Evolutionary conservation across 1,140 invertebrate species (phyloP), one percentile per base, ranked within the genome.

Genomic region (Drosophila pachea): DNA sequence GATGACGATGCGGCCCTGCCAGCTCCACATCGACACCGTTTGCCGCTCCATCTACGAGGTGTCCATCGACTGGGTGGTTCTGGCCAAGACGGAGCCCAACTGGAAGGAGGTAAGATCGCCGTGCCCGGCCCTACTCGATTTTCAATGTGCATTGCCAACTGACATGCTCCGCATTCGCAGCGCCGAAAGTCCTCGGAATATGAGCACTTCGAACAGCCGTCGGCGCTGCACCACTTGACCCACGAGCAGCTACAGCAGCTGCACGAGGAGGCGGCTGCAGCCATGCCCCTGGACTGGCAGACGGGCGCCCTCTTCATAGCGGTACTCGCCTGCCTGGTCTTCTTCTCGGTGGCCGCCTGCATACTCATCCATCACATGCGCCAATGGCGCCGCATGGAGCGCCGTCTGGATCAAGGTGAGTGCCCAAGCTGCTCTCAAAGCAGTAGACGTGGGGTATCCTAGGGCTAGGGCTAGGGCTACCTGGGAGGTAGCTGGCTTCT

Each of bases 281-380:
- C 73, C 11, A 50, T 86, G 68, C 73, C 73, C 0, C 60, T 87
- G 42, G 87, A 93, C 76, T 93, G 93, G 93, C 92, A 93, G 71
- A 92, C 92, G 0, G 90, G 91, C 4, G 91, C 91, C 2, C 77
- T 93, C 65, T 90, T 92, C 4, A 88, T 92, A 16, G 93, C 92
- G 12, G 91, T 93, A 5, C 91, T 91, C 64, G 91, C 92, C 40
- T 93, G 92, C 84, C 90, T 93, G 31, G 74, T 93, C 61, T 94
- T 94, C 90, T 93, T 94, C 83, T 86, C 92, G 40, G 91, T 92
- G 36, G 92, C 92, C 64, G 92, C 92, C 63, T 90, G 92, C 68
- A 93, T 93, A 67, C 92, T 92, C 22, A 88, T 93, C 48, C 90
- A 93, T 67, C 93, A 93, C 65, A 92, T 92, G 61, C 90, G 91